Evolutionary conservation across 2,888 invertebrate species (phyloP).

Genomic region (Halictus ligatus): DNA sequence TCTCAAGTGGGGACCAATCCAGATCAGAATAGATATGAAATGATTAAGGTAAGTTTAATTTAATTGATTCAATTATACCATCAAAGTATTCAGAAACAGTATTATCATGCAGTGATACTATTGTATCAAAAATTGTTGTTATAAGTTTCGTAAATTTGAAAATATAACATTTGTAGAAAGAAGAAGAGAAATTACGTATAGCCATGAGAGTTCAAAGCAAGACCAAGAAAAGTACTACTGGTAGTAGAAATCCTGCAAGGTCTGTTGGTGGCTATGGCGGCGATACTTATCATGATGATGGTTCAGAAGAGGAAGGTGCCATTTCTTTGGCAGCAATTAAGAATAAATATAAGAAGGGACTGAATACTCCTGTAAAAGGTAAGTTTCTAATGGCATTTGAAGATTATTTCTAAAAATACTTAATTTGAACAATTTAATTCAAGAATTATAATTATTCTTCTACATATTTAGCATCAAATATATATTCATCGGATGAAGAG

Average conservation of each 20-base stretch:
- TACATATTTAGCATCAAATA: slow-evolving; percentile 86
- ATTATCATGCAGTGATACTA: background rate
- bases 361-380: slow-evolving; percentile 83
- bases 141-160: background rate
- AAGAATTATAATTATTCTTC: slow-evolving; percentile 16
- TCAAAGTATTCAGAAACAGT: background rate
- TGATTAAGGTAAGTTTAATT: slow-evolving; percentile 90
- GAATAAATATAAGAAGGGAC: slow-evolving; percentile 94
- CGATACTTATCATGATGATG: slow-evolving; percentile 89
- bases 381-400: slow-evolving; percentile 36
- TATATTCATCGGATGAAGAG: slow-evolving; percentile 96
- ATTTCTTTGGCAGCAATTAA: slow-evolving; percentile 97
- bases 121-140: slow-evolving; percentile 2
- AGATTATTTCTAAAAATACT: background rate
- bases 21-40: slow-evolving; percentile 95
- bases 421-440: background rate
- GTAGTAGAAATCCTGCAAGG: slow-evolving; percentile 83
- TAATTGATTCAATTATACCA: slow-evolving; percentile 1
- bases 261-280: slow-evolving; percentile 85
- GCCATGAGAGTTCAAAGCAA: slow-evolving; percentile 91
- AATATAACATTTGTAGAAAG: slow-evolving; percentile 89
- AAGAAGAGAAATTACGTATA: slow-evolving; percentile 97
- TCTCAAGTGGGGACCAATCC: slow-evolving; percentile 98
- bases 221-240: slow-evolving; percentile 85
- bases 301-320: slow-evolving; percentile 96